Evolutionary conservation across 2,113 vertebrate genomes (phyloP).

Genomic region (Vireo altiloquus): DNA sequence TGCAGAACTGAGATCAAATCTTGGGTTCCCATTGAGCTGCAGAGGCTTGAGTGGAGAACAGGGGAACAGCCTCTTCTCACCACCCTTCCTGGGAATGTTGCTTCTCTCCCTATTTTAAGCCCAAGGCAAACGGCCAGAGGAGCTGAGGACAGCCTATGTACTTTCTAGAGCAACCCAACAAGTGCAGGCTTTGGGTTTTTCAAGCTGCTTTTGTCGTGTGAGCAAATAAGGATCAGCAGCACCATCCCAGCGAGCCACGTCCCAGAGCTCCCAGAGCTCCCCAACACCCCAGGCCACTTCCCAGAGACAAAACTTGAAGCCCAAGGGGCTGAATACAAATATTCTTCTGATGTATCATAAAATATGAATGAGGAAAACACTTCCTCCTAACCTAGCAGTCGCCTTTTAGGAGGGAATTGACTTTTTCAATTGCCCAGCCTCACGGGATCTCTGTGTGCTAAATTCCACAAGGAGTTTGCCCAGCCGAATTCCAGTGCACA

Average conservation of each 20-base stretch:
- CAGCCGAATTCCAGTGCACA: background rate
- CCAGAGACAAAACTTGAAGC: background rate
- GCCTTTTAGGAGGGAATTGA: background rate
- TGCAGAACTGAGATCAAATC: background rate
- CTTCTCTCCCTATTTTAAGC: background rate
- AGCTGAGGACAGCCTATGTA: background rate
- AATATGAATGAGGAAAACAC: background rate
- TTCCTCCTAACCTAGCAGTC: background rate
- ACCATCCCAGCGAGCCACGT: fast-evolving
- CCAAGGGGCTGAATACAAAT: background rate
- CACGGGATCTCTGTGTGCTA: background rate
- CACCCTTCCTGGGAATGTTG: background rate
- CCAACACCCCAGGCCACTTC: fast-evolving
- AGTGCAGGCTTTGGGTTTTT: background rate
- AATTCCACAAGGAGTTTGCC: background rate
- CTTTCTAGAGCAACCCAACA: background rate
- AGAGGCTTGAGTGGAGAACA: background rate
- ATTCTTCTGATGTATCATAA: background rate
- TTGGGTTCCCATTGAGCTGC: background rate
- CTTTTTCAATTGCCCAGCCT: background rate
- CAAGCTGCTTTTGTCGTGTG: fast-evolving
- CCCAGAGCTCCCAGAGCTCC: fast-evolving
- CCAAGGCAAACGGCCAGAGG: background rate
- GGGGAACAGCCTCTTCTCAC: background rate
- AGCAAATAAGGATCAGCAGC: background rate